Conservation (phyloP, 2,113 vertebrate species). For the Argyrosomus japonicus region DNA sequence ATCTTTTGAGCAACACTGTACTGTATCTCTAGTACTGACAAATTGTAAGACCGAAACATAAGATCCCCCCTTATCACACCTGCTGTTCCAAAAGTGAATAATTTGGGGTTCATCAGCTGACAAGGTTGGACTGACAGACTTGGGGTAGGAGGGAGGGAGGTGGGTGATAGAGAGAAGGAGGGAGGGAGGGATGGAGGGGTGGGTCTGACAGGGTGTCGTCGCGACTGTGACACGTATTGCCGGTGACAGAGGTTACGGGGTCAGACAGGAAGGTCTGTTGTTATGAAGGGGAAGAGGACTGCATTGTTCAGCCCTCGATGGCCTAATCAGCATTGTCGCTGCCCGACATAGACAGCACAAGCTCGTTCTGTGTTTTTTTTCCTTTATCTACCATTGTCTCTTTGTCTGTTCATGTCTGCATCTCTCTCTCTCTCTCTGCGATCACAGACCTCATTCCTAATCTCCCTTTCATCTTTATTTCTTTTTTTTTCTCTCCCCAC, state of each 20-base stretch:
- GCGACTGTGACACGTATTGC: slow-evolving; percentile 82
- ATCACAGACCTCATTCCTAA: neutral
- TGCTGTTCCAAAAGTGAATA: slow-evolving; percentile 58
- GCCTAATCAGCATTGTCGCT: slow-evolving; percentile 76
- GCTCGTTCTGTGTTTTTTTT: slow-evolving; percentile 53
- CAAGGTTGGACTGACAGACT: slow-evolving; percentile 50
- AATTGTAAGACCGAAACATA: neutral
- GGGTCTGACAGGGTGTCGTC: slow-evolving; percentile 76
- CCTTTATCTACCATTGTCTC: slow-evolving; percentile 65
- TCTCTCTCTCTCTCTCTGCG: slow-evolving; percentile 13
- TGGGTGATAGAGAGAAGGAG: slow-evolving; percentile 10
- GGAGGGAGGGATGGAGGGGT: slow-evolving; percentile 41
- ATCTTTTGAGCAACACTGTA: neutral
- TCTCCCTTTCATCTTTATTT: neutral
- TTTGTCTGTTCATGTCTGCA: slow-evolving; percentile 59
- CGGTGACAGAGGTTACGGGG: slow-evolving; percentile 86
- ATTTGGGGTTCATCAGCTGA: slow-evolving; percentile 60
- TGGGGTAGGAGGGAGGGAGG: slow-evolving; percentile 15
- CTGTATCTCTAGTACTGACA: neutral
- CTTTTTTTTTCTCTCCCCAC: neutral
- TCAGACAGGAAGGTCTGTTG: slow-evolving; percentile 85
- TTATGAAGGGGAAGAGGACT: slow-evolving; percentile 79
- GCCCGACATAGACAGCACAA: slow-evolving; percentile 56
- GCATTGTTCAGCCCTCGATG: slow-evolving; percentile 79
- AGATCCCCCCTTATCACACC: slow-evolving; percentile 27